Percentiles rank a stretch among this genome's conserved stretches.
Evolutionary conservation across 2,888 invertebrate genomes (phyloP).

Genomic region (Serripes groenlandicus): DNA sequence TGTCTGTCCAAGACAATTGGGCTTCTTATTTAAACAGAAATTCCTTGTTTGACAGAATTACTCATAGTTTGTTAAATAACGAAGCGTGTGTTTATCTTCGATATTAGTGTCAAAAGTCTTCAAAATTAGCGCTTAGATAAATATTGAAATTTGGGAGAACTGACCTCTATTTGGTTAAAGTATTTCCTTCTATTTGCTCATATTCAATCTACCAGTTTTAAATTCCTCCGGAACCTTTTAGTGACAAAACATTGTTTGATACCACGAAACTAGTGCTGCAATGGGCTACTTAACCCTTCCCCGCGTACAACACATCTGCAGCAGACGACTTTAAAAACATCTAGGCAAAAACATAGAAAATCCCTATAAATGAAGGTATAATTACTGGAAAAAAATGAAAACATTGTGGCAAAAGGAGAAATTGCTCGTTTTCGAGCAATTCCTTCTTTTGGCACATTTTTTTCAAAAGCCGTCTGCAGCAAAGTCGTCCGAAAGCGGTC

Average conservation of each 20-base stretch:
- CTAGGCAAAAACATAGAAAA: no score
- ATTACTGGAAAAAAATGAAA: background rate
- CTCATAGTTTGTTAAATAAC: no score
- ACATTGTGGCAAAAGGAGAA: background rate
- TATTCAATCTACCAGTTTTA: background rate
- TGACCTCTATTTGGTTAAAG: conserved; percentile 19
- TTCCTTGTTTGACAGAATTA: no score
- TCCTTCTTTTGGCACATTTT: background rate
- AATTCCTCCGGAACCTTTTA: no score
- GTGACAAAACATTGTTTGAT: no score
- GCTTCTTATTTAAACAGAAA: no score
- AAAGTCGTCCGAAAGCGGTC: background rate
- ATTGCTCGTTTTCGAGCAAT: background rate
- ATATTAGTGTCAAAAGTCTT: conserved; percentile 25
- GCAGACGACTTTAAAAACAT: background rate
- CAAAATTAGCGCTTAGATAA: conserved; percentile 11
- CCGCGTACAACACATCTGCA: background rate
- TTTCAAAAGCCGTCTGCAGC: background rate
- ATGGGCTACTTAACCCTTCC: background rate
- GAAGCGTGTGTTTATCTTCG: conserved; percentile 21
- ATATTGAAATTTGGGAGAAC: conserved; percentile 12
- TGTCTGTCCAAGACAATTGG: no score
- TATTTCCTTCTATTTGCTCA: conserved; percentile 20
- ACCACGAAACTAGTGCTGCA: background rate
- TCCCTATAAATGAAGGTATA: background rate